Evolutionary conservation across 2,113 vertebrate species (phyloP), one percentile per base, ranked within the genome.

Genomic region (Phyllostomus discolor): DNA sequence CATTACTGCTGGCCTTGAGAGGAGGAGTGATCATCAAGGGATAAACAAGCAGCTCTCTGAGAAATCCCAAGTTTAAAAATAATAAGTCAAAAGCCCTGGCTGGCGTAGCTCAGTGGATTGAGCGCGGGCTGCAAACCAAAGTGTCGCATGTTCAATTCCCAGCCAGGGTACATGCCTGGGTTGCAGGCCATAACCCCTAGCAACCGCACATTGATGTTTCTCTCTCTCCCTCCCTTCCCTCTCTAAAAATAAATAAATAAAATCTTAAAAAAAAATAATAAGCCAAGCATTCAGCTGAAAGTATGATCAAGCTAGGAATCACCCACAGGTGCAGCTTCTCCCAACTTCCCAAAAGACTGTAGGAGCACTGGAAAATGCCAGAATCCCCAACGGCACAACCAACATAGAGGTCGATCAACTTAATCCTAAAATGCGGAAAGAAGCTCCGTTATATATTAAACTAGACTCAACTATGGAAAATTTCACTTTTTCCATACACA

Each of bases 1-100:
- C 41, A 24, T 7, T 8, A 41, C 0, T 78, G 35, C 86, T 52
- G 66, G 26, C 69, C 33, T 59, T 43, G 52, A 57, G 76, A 88
- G 19, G 28, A 48, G 20, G 46, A n/a, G 16, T 5, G 35, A 76
- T 78, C 28, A 81, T 78, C 35, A 62, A 87, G 88, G 38, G 73
- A 87, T 92, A 92, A 91, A 80, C 41, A 97, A 76, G 41, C 28
- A 84, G 46, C 75, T 15, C 0, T 38, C 57, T 66, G 80, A 41
- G 76, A 96, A 95, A 90, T 41, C 46, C 35, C 54, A 66, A 90
- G 62, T 92, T 48, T 59, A 31, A 94, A 72, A 80, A 95, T 79
- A 52, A 94, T 54, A 90, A 88, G 38, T 26, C 38, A 41, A 41
- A 41, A 41, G 38, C 38, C 38, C 38, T 41, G 38, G 38, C 38